Base-by-base conservation (phyloP, 2,113 vertebrate genomes). In the Piliocolobus tephrosceles region DNA sequence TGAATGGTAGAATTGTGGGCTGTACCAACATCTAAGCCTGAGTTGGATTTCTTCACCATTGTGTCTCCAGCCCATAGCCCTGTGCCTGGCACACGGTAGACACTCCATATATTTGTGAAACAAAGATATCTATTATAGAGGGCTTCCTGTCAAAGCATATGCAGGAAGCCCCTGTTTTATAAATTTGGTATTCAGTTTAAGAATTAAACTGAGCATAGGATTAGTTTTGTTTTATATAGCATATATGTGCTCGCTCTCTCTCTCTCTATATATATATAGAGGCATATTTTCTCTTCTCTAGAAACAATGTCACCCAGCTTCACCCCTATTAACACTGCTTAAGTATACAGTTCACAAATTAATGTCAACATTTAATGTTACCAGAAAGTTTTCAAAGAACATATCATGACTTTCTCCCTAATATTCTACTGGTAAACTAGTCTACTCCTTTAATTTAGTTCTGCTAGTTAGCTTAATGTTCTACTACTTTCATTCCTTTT, bases 301-400 rank as follows among this genome's bases (percentile, higher is more conserved):
- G 47, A 87, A 93, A 57, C 18, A 87, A 4, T 83, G 25, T 40
- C 50, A 81, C 64, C 32, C 4, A 35, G 55, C 43, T 68, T n/a
- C 30, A 25, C 13, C 8, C 78, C 23, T 45, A 32, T 70, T 80
- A 70, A 81, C 64, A 78, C 38, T 89, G 80, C 83, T 87, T 89
- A 87, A 91, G 61, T 66, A 52, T 66, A 45, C 12, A 32, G 18
- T 81, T 93, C 70, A 61, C 38, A 73, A 83, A 87, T 55, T 75
- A 80, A 64, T 58, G 72, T 58, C 55, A 40, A n/a, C 3, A 13
- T 88, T 66, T 72, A 94, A 89, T 58, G 23, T 32, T 47, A 94
- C 73, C 50, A 89, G 92, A 40, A 95, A 81, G 20, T 75, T 94
- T 75, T 85, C 90, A 80, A 94, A 96, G 64, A 88, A 70, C 18